Percentiles rank a stretch among this genome's conserved stretches.
These are phyloP conservation scores for Chrysotoxum bicinctum DNA, from an alignment of 2,888 invertebrate genomes.

Conservation along the genomic window DNA sequence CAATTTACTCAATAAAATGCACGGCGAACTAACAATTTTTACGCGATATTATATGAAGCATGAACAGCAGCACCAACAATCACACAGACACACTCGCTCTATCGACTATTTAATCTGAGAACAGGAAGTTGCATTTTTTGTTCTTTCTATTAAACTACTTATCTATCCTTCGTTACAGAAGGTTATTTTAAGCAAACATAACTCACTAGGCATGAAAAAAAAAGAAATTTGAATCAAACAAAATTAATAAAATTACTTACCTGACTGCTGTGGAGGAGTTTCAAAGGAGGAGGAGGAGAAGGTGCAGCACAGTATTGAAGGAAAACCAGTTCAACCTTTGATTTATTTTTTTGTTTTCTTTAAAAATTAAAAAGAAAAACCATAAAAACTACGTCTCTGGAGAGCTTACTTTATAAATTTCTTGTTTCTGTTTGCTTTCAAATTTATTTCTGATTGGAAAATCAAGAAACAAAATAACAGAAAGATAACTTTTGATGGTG, in stretches of 20 bases:
- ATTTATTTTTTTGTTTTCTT: conserved; percentile 20
- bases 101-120: conserved; percentile 34
- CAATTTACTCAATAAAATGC: conserved; percentile 24
- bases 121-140: conserved; percentile 57
- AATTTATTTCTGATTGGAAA: neutral
- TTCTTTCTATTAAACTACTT: conserved; percentile 4
- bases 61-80: conserved; percentile 10
- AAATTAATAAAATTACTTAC: conserved; percentile 50
- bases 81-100: conserved; percentile 9
- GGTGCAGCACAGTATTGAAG: conserved; percentile 4
- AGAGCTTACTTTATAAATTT: neutral
- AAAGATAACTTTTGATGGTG: neutral
- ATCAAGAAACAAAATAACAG: conserved; percentile 5
- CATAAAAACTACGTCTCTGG: neutral
- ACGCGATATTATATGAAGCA: conserved; percentile 26
- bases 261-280: conserved; percentile 46
- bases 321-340: conserved; percentile 43
- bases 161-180: conserved; percentile 38
- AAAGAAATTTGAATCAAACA: conserved; percentile 16
- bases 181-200: conserved; percentile 12
- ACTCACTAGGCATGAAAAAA: neutral
- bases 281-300: conserved; percentile 3
- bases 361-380: neutral
- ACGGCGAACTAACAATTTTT: conserved; percentile 14
- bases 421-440: neutral